Conservation (phyloP, 2,888 invertebrate species). For the Pristionchus japonicus region DNA sequence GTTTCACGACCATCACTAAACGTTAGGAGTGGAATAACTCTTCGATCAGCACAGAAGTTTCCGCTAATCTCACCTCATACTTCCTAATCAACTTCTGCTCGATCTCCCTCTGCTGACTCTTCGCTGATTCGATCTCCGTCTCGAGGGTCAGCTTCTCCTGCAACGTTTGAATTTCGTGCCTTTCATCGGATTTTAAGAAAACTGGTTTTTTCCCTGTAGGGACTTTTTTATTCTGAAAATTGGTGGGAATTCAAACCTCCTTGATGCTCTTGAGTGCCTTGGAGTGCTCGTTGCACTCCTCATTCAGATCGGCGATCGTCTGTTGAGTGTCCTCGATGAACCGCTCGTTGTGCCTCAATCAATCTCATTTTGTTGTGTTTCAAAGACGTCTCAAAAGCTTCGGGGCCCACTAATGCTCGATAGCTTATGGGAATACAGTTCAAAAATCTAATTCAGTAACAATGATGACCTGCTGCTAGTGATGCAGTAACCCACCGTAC, state of each 20-base stretch:
- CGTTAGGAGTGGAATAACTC: no score
- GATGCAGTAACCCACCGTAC: neutral
- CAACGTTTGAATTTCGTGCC: neutral
- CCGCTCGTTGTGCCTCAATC: constrained; percentile 40
- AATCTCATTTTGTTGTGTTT: neutral
- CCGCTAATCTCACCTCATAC: constrained; percentile 46
- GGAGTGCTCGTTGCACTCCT: constrained; percentile 70
- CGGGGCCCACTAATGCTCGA: neutral
- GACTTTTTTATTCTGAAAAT: neutral
- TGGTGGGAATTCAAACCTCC: constrained; percentile 53
- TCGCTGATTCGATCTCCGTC: constrained; percentile 59
- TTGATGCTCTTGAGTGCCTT: constrained; percentile 72
- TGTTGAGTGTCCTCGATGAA: constrained; percentile 65
- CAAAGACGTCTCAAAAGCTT: neutral
- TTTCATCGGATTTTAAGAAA: neutral
- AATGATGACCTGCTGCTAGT: neutral
- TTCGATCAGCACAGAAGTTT: neutral
- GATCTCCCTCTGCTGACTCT: constrained; percentile 60
- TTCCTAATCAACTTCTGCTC: constrained; percentile 59
- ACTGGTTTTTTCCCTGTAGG: neutral
- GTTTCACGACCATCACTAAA: neutral
- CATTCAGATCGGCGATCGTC: constrained; percentile 68
- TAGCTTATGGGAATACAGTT: neutral
- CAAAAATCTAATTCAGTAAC: neutral
- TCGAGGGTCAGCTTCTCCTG: constrained; percentile 69